Evolutionary conservation across 2,113 vertebrate species (phyloP).

Genomic region (Candoia aspera): DNA sequence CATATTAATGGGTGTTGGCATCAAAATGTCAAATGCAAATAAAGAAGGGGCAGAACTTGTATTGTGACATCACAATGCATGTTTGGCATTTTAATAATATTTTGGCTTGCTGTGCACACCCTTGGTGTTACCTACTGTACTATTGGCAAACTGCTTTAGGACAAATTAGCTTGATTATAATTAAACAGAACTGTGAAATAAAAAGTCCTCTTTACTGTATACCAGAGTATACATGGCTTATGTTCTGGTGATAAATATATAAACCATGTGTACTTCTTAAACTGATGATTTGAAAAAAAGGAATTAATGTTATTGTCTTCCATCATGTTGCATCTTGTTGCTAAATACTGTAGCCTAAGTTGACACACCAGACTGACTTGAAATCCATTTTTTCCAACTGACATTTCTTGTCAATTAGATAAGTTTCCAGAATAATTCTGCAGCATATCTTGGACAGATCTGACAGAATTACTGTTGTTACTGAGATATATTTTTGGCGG

Average conservation of each 20-base stretch:
- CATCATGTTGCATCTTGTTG: neutral
- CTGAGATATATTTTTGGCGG: neutral
- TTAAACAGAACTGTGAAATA: neutral
- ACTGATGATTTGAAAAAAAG: neutral
- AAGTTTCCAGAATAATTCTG: neutral
- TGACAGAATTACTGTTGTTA: neutral
- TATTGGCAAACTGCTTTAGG: neutral
- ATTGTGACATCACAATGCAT: neutral
- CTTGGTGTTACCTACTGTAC: neutral
- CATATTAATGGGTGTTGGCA: neutral
- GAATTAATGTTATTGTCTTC: neutral
- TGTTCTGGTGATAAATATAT: neutral
- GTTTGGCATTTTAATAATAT: neutral
- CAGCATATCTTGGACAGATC: neutral
- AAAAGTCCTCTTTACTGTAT: neutral
- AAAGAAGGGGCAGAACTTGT: neutral
- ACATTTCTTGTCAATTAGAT: neutral
- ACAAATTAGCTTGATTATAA: neutral
- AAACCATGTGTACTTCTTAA: neutral
- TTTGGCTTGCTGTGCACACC: neutral
- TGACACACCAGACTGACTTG: accelerated
- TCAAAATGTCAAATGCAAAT: neutral
- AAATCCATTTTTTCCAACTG: neutral
- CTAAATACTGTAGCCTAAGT: neutral
- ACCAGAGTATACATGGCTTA: accelerated